A percentile compares a stretch with the other conserved stretches of the same genome.
These are phyloP conservation scores for Triplophysa siluroides DNA, from an alignment of 2,113 vertebrate species.

Conservation along the genomic window DNA sequence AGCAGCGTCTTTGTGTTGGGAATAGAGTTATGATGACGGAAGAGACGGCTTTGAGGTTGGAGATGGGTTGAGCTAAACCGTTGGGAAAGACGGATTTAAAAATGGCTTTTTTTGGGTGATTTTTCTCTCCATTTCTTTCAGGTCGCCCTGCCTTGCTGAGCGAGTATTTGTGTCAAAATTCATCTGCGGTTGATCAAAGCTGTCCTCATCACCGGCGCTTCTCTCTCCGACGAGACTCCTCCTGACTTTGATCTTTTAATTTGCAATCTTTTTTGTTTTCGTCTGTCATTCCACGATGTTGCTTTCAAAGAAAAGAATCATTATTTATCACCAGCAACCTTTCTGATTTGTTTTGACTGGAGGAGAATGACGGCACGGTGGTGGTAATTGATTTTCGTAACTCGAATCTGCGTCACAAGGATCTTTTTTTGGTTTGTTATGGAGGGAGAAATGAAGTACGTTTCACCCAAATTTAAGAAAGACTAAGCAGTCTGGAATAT, in stretches of 20 bases:
- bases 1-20: not conserved
- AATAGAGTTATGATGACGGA: not conserved
- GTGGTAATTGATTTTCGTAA: conserved; percentile 34
- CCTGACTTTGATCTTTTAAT: conserved; percentile 65
- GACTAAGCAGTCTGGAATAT: not conserved
- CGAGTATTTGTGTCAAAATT: conserved; percentile 52
- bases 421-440: not conserved
- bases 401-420: not conserved
- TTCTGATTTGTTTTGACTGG: conserved; percentile 46
- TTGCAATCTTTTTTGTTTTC: conserved; percentile 52
- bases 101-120: not conserved
- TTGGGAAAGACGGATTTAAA: not conserved
- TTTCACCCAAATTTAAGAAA: not conserved
- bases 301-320: conserved; percentile 44
- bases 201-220: conserved; percentile 53
- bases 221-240: conserved; percentile 57
- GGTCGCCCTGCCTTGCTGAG: not conserved
- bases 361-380: conserved; percentile 56
- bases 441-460: not conserved
- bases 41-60: conserved; percentile 3
- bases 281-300: conserved; percentile 48
- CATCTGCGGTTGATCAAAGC: conserved; percentile 68
- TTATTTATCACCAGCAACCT: conserved; percentile 42
- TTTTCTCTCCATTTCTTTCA: not conserved
- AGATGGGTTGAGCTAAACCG: not conserved